Evolutionary conservation across 2,797 vertebrate genomes (phyloP), one percentile per base, ranked within the genome.

Genomic region (Fratercula arctica): DNA sequence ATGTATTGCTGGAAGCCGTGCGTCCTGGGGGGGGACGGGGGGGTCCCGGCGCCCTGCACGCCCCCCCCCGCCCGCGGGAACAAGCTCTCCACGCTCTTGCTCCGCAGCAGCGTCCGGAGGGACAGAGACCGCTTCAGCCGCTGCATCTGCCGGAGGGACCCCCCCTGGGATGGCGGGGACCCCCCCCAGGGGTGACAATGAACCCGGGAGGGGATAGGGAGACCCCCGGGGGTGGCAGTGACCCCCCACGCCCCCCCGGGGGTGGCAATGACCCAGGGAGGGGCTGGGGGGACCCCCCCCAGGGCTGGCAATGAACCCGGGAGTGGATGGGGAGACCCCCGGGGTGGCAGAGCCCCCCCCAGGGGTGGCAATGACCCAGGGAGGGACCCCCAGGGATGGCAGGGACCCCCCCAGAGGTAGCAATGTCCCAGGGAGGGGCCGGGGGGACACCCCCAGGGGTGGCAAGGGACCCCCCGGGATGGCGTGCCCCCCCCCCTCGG

Each of bases 1-100:
- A 99, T 96, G 13, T 99, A 98, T 76, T 99, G 99, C 96, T 99
- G 98, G 97, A 99, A 99, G 95, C 98, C 98, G 98, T 99, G 99
- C 14, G 94, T 98, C 18, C 98, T 98, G 90, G 98, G 97, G 8
- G 98, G 98, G 73, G 83, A 98, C 91, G 28, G 98, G 7, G 98
- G 98, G 0, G 98, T 97, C 20, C 98, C 98, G 0, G 93, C 78
- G 9, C 98, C 98, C 94, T 98, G 98, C 97, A 98, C 98, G 81
- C 99, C 99, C 24, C 98, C 98, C 98, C 98, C 98, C 17, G 98
- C 98, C 76, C 99, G 98, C 84, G 99, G 98, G 97, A 99, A 99
- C 97, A 99, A 99, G 97, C 98, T 99, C 97, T 99, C 99, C 89
- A 99, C 97, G 9, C 99, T 99, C 96, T 99, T 99, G 92, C 99